Base-by-base conservation (phyloP, 2,888 invertebrate genomes). In the Macaria liturata region DNA sequence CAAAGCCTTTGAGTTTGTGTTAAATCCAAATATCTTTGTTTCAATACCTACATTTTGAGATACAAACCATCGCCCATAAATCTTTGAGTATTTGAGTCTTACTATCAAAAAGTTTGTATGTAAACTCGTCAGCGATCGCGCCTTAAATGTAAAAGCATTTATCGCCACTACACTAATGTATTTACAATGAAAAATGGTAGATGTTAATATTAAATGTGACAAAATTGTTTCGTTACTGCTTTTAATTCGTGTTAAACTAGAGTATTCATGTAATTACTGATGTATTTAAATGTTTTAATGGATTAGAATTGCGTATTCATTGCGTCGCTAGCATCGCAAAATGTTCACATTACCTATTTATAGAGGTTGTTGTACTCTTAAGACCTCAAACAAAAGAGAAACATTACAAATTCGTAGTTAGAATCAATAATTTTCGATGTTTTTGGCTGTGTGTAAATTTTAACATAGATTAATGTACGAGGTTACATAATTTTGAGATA, bases 391-490 rank as follows among this genome's bases (percentile, higher is more conserved):
- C 70, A 74, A 83, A 75, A 74, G 74, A 67, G 74, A 67, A 83
- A 74, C 30, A 45, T 44, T 74, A 68, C 9, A 67, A 81, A 79
- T 80, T 81, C 71, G 84, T 89, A 88, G 81, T 84, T 88, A 86
- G 84, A 87, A 82, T 84, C 80, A 79, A 81, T 85, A 85, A 84
- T 86, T 88, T 88, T 87, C 76, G 85, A 88, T 90, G 88, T 89
- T 81, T 89, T 90, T 88, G 91, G 91, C 91, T 91, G 91, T 91
- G 91, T 91, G 85, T 87, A 87, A 84, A 85, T 83, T 85, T 84
- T 82, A 84, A 87, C 84, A 80, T 83, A 86, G 81, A 78, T 75
- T 76, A 76, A 78, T 75, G 77, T 71, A 81, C 79, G 67, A 72
- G 72, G 76, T 76, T 78, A 77, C 81, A 75, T 88, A 87, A 88